Percentiles rank a stretch among this genome's conserved stretches.
Conservation (phyloP, 1,140 invertebrate species). For the Atta texana region DNA sequence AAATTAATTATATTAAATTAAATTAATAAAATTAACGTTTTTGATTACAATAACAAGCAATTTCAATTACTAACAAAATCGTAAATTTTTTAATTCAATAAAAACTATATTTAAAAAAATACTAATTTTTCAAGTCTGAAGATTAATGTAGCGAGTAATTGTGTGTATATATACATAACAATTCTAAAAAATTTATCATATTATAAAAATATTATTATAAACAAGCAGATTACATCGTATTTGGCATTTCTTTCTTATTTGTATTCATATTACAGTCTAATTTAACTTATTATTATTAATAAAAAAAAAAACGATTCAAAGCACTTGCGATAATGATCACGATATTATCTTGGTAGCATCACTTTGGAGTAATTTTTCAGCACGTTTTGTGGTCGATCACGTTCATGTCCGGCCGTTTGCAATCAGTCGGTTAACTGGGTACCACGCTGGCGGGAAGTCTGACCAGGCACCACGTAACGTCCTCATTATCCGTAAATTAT, state of each 20-base stretch:
- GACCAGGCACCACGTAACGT: constrained; percentile 67
- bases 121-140: too few relatives aligned
- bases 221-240: too few relatives aligned
- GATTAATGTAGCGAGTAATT: too few relatives aligned
- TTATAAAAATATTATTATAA: too few relatives aligned
- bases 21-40: too few relatives aligned
- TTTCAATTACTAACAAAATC: too few relatives aligned
- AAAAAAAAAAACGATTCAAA: neutral
- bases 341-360: constrained; percentile 29
- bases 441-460: constrained; percentile 46
- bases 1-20: too few relatives aligned
- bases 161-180: neutral
- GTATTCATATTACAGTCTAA: too few relatives aligned
- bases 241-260: too few relatives aligned
- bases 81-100: too few relatives aligned
- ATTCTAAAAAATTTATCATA: neutral
- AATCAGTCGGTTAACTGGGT: constrained; percentile 69
- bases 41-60: too few relatives aligned
- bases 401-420: constrained; percentile 60
- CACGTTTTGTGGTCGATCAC: constrained; percentile 71
- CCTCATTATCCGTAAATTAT: constrained; percentile 77
- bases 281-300: neutral
- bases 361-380: constrained; percentile 69
- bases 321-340: neutral
- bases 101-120: too few relatives aligned